Evolutionary conservation across 2,113 vertebrate species (phyloP), one percentile per base, ranked within the genome.

Genomic region (Xyliphius kryptos): DNA sequence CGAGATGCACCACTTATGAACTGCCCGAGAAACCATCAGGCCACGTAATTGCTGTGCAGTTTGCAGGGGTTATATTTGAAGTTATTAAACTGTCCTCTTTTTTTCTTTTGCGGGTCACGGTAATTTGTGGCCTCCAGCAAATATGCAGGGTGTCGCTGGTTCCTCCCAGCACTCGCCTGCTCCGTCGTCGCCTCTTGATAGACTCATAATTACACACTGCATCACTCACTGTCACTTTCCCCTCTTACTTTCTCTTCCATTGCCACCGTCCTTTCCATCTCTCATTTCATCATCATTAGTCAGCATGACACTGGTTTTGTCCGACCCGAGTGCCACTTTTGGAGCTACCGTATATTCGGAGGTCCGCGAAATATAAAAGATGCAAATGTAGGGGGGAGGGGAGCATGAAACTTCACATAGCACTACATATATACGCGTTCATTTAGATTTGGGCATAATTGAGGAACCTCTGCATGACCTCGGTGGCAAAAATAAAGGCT

Each of bases 121-220:
- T 79, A 75, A 74, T 68, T 66, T 76, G 70, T 62, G 67, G 55
- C 74, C 72, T 67, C 58, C 50, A 66, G 72, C 63, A 70, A 76
- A 73, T 68, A 57, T 20, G 53, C 59, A 67, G 64, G 61, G 63
- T 73, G 55, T 73, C 54, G 59, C 60, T 59, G 43, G 64, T 68
- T 61, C 68, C 66, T 67, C 68, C 48, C 63, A 38, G 51, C 62
- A 68, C 54, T 47, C 66, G 65, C 62, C 52, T 43, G 56, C 70
- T 48, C 61, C 71, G 53, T 61, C 17, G 19, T 53, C 61, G 61
- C 55, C 73, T 73, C 68, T 76, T 80, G 77, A 81, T 81, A 82
- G 81, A 78, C 73, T 74, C 49, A 62, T 79, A 82, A 83, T 85
- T 82, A 82, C 76, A 79, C 77, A 63, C 72, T 52, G 62, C 70